Base-by-base conservation (phyloP, 2,113 vertebrate genomes). In the Sylvia atricapilla region DNA sequence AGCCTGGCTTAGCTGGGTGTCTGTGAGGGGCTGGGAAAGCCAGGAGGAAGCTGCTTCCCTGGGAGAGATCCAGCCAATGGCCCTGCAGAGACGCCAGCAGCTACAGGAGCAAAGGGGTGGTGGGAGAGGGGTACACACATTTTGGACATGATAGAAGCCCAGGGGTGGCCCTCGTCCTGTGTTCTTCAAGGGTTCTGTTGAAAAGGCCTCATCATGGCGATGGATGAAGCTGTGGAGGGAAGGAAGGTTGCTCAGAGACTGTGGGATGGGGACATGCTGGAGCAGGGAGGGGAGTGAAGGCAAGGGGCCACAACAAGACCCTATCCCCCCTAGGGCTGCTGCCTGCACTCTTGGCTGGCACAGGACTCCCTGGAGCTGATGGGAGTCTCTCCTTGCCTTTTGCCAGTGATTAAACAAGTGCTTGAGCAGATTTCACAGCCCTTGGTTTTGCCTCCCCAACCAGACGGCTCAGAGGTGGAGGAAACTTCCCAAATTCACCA, bases 81-180 rank as follows among this genome's bases (percentile, higher is more conserved):
- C 13, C 30, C 58, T 3, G 2, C 2, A 18, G 52, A 80, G 59
- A 63, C 4, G 6, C 9, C 4, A 4, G 17, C 47, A 81, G 27
- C 16, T 8, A 4, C 2, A 8, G 14, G 20, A 28, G 15, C 18
- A 43, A 76, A 28, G 16, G 9, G 24, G 4, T 78, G 78, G 14
- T 33, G 23, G 28, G 9, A 12, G 21, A 89, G 21, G 22, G 12
- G 4, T 81, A 96, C 99, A 53, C 96, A 99, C 99, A 1, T 99
- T 99, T 63, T 99, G 99, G 59, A 99, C 99, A 1, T 99, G 99
- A 92, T 99, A 99, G 98, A 99, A 99, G 52, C 99, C 99, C 6
- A 99, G 98, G 0, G 99, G 99, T 33, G 99, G 99, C 4, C 99
- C 99, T 15, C 98, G 98, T 47, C 99, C 99, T 0, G 99, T 99